Evolutionary conservation across 1,140 invertebrate genomes (phyloP).

Genomic region (Psilanteris sp.): DNA sequence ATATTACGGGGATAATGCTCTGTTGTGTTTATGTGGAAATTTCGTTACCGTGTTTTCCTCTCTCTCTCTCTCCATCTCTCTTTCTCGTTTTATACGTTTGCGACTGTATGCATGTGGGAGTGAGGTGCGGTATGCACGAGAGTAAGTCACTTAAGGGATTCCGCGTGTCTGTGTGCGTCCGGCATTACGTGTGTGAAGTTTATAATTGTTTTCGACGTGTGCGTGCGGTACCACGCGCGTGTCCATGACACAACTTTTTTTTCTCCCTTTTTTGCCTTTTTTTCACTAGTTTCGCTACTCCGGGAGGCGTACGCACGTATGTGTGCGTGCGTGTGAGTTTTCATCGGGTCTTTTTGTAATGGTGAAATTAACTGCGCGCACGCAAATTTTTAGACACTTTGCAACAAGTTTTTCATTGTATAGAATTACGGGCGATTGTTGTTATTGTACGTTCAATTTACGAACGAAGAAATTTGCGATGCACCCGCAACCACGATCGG

Average conservation of each 20-base stretch:
- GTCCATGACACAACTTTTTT: slow-evolving; percentile 42
- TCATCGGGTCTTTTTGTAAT: slow-evolving; percentile 16
- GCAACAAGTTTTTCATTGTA: background rate
- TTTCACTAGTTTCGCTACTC: slow-evolving; percentile 18
- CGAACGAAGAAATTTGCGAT: too few relatives aligned
- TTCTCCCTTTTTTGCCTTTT: slow-evolving; percentile 14
- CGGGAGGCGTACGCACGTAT: slow-evolving; percentile 10
- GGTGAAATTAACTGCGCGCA: slow-evolving; percentile 4
- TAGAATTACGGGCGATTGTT: too few relatives aligned
- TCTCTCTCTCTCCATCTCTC: slow-evolving; percentile 15
- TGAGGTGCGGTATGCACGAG: background rate
- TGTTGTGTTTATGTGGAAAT: slow-evolving; percentile 66
- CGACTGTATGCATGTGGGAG: slow-evolving; percentile 2
- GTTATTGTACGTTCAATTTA: too few relatives aligned
- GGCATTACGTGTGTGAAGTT: slow-evolving; percentile 14
- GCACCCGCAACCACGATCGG: too few relatives aligned
- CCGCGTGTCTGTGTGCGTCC: background rate
- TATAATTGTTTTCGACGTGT: slow-evolving; percentile 41
- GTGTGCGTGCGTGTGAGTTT: slow-evolving; percentile 19
- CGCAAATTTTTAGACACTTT: background rate
- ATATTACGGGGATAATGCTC: slow-evolving; percentile 68
- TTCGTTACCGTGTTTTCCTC: slow-evolving; percentile 56
- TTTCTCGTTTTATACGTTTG: too few relatives aligned
- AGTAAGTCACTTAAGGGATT: slow-evolving; percentile 32
- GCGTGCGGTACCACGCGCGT: slow-evolving; percentile 41